Base-by-base conservation (phyloP, 35 echinoderm and acorn worm genomes). In the Diadema setosum region DNA sequence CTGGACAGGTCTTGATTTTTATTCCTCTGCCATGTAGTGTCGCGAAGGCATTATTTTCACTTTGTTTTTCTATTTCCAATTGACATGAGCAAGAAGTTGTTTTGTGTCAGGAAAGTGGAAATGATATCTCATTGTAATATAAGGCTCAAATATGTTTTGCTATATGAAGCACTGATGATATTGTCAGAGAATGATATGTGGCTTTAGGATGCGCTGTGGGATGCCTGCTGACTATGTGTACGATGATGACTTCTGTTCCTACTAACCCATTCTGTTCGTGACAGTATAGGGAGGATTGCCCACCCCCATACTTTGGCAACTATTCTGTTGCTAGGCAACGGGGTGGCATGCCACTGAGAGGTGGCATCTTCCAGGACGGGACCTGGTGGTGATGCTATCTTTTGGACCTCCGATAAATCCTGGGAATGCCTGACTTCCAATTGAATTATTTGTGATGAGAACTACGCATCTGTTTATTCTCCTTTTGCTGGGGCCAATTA, bases 361-460 rank as follows among this genome's bases (percentile, higher is more conserved):
- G 34, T 44, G 73, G 33, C 73, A 44, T 78, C 73, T 78, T 78
- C 73, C 27, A 33, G 63, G 73, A 41, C 44, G 44, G 14, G 73
- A n/a, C 40, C 33, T 67, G 35, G 73, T 78, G 73, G 39, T 78
- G 73, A 78, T 78, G 73, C 73, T 78, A 39, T 44, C 73, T 78
- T 44, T 78, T 78, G 39, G 35, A 21, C 44, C 73, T 78, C 73
- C 63, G 37, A 33, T 33, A 67, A 44, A 78, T 78, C 73, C 36
- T 43, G 40, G 37, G 73, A 78, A 78, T 78, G 73, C 73, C 40
- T 39, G 73, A 78, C 73, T 35, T 67, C 84, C 65, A 73, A 86
- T 86, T 86, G 84, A 86, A 86, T 86, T 86, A 86, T 67, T 41
- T 32, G 23, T 45, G 84, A 86, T 86, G 84, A 86, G 84, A 86